These are phyloP conservation scores for Vireo altiloquus DNA, from an alignment of 2,113 vertebrate genomes.

Conservation along the genomic window DNA sequence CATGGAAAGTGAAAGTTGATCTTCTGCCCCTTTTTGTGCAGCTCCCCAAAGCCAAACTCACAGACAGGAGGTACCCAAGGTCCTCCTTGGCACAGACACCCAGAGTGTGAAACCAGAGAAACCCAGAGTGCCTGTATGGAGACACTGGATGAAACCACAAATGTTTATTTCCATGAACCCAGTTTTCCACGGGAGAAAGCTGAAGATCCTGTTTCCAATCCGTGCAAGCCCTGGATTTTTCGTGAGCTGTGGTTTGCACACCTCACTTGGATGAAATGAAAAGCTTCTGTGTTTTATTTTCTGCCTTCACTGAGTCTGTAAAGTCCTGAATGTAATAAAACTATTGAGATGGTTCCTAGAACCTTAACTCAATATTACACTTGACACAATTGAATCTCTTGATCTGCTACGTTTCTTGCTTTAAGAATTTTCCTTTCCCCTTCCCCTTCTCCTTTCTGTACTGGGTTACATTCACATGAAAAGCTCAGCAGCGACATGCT, in stretches of 20 bases:
- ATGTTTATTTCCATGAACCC: neutral
- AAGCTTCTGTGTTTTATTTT: neutral
- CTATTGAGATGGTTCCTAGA: neutral
- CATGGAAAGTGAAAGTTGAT: neutral
- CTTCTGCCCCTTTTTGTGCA: neutral
- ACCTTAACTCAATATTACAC: neutral
- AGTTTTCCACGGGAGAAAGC: neutral
- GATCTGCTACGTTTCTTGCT: neutral
- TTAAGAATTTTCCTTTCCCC: neutral
- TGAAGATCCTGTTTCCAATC: neutral
- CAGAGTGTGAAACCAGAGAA: too few relatives aligned
- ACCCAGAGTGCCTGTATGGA: fast-evolving
- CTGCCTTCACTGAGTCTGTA: neutral
- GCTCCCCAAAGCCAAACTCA: neutral
- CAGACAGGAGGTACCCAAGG: neutral
- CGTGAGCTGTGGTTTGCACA: neutral
- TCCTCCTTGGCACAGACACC: neutral
- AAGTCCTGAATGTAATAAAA: neutral
- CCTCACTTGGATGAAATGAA: neutral
- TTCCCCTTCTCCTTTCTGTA: neutral
- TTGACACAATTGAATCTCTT: neutral
- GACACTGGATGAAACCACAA: neutral
- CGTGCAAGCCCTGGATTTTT: neutral
- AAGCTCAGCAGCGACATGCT: neutral
- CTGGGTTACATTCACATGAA: neutral